These are phyloP conservation scores for Drosophila bipectinata DNA, from an alignment of 1,140 invertebrate species.

Conservation along the genomic window DNA sequence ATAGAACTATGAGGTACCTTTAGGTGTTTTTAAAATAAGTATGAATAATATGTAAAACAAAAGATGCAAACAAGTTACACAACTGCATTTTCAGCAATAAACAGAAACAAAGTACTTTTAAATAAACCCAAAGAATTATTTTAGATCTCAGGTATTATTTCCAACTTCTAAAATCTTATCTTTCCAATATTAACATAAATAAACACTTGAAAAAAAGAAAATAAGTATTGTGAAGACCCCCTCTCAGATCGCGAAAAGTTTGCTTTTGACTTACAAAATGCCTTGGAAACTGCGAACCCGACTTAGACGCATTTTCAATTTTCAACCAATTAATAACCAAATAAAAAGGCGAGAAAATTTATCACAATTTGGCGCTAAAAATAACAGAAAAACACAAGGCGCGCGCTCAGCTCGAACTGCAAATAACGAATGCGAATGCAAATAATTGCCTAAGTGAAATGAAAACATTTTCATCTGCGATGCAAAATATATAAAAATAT, in stretches of 20 bases:
- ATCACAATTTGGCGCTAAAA: conserved; percentile 46
- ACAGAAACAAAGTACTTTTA: background rate
- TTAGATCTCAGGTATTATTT: background rate
- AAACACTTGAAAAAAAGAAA: background rate
- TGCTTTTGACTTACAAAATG: conserved; percentile 53
- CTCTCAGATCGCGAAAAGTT: conserved; percentile 7
- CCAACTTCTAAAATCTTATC: background rate
- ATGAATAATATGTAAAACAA: conserved; percentile 1
- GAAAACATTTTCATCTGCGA: conserved; percentile 16
- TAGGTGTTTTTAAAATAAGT: background rate
- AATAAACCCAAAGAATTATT: background rate
- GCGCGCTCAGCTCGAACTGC: conserved; percentile 19
- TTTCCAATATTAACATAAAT: background rate
- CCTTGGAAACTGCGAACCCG: conserved; percentile 35
- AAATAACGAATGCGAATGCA: conserved; percentile 40
- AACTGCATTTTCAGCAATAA: background rate
- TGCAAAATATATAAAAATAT: conserved; percentile 34
- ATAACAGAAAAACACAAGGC: conserved; percentile 19
- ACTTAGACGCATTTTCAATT: conserved; percentile 45
- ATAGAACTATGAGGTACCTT: background rate
- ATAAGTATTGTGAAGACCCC: background rate
- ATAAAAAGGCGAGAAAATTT: conserved; percentile 23
- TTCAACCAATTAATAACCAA: conserved; percentile 23
- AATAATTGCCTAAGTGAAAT: conserved; percentile 29
- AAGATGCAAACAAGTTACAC: background rate